phyloP scores from a whole-genome alignment of 2,113 vertebrate genomes.

The Ginglymostoma cirratum region DNA sequence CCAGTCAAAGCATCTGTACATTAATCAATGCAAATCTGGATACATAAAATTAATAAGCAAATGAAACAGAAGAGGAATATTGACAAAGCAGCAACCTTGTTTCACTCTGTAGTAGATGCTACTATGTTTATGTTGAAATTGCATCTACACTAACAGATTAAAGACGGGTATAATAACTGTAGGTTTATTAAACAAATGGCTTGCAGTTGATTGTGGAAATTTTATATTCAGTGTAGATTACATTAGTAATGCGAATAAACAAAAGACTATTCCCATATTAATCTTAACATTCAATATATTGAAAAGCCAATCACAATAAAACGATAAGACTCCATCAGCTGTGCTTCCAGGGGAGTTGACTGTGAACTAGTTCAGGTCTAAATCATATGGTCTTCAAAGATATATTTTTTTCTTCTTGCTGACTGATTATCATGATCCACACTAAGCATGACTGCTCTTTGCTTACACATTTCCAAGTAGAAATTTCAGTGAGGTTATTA shows the following conservation, averaged over 20 bases:
- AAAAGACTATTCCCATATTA: not conserved
- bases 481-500: not conserved
- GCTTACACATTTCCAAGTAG: not conserved
- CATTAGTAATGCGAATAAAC: not conserved
- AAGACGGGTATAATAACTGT: not conserved
- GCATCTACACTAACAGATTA: not conserved
- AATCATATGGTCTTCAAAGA: not conserved
- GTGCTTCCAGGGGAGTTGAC: not conserved
- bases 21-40: not conserved
- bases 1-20: not conserved
- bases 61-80: not conserved
- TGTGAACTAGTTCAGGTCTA: not conserved
- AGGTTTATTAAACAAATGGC: not conserved
- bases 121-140: not conserved
- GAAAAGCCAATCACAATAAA: not conserved
- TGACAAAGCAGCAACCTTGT: not conserved
- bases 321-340: not conserved
- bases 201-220: not conserved
- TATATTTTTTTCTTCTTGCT: conserved; percentile 37
- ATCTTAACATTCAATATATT: not conserved
- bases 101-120: not conserved
- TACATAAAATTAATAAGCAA: not conserved
- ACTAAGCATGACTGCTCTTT: not conserved
- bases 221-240: not conserved
- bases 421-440: conserved; percentile 40